A percentile compares a stretch with the other conserved stretches of the same genome.
These are phyloP conservation scores for Euphydryas editha DNA, from an alignment of 2,888 invertebrate genomes.

Conservation along the genomic window DNA sequence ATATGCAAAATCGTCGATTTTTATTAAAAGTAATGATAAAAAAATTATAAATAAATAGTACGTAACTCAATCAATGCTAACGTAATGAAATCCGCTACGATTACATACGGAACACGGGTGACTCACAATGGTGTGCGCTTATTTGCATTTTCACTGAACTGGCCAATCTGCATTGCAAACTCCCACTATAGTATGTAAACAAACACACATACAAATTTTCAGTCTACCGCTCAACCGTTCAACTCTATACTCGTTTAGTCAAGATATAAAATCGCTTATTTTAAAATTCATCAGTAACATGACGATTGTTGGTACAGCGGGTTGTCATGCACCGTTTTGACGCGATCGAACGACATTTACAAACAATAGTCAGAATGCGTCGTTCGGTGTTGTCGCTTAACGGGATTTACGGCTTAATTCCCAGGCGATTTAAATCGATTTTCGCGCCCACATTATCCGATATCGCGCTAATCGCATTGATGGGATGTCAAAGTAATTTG, in stretches of 20 bases:
- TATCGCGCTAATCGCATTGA: conserved; percentile 35
- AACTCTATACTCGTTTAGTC: conserved; percentile 10
- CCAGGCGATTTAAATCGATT: conserved; percentile 32
- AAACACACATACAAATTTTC: conserved; percentile 45
- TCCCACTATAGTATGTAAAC: conserved; percentile 62
- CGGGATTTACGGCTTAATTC: conserved; percentile 37
- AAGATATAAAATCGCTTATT: conserved; percentile 31
- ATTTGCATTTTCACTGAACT: conserved; percentile 76
- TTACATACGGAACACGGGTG: conserved; percentile 49
- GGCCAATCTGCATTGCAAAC: conserved; percentile 78
- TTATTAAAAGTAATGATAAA: background rate
- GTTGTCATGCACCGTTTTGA: conserved; percentile 64
- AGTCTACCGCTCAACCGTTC: background rate
- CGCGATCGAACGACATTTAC: conserved; percentile 61
- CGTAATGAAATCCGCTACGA: conserved; percentile 41
- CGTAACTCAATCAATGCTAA: conserved; percentile 26
- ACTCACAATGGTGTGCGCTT: conserved; percentile 55
- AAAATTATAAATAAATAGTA: conserved; percentile 8
- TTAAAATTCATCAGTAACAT: conserved; percentile 17
- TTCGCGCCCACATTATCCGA: conserved; percentile 21
- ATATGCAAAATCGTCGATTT: too few species aligned
- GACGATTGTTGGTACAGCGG: conserved; percentile 44
- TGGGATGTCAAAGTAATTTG: conserved; percentile 41
- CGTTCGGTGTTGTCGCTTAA: conserved; percentile 43
- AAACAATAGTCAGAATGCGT: conserved; percentile 56